A percentile compares a stretch with the other conserved stretches of the same genome.
Evolutionary conservation across 2,797 vertebrate species (phyloP).

Genomic region (Acipenser ruthenus): DNA sequence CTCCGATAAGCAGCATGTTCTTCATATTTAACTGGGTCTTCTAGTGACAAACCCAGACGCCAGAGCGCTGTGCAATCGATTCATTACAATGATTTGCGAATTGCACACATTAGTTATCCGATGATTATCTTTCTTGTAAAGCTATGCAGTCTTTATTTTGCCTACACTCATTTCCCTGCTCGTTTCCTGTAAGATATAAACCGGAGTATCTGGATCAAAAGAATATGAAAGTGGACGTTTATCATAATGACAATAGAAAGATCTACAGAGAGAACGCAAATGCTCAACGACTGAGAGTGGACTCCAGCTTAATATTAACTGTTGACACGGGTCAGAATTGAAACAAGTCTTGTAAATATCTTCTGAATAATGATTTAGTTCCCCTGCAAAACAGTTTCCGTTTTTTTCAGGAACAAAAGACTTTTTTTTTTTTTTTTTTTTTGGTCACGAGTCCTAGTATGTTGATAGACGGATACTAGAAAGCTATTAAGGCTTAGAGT

Average conservation of each 20-base stretch:
- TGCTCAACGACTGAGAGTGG: no score
- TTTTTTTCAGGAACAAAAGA: background rate
- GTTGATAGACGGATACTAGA: no score
- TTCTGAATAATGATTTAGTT: background rate
- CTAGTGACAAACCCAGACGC: conserved; percentile 50
- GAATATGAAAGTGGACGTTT: conserved; percentile 46
- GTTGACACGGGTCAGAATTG: no score
- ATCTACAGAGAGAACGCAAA: background rate
- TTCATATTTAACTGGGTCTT: conserved; percentile 44
- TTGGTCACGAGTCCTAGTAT: background rate
- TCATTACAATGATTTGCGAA: conserved; percentile 62
- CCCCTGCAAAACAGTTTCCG: background rate
- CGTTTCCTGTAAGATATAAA: conserved; percentile 8
- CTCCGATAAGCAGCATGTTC: conserved; percentile 38
- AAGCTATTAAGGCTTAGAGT: no score
- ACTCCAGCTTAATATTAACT: no score
- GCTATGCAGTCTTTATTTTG: conserved; percentile 31
- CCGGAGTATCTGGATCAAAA: conserved; percentile 43
- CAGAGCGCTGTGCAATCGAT: conserved; percentile 59
- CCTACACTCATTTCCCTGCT: conserved; percentile 32
- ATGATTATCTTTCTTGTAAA: conserved; percentile 47
- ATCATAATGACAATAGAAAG: conserved; percentile 17
- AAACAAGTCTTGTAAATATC: no score
- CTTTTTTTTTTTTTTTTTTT: background rate
- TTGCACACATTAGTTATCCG: conserved; percentile 61